Evolutionary conservation across 92 coral and sea anemone genomes (phyloP).

Genomic region (Zoanthus solanderi): DNA sequence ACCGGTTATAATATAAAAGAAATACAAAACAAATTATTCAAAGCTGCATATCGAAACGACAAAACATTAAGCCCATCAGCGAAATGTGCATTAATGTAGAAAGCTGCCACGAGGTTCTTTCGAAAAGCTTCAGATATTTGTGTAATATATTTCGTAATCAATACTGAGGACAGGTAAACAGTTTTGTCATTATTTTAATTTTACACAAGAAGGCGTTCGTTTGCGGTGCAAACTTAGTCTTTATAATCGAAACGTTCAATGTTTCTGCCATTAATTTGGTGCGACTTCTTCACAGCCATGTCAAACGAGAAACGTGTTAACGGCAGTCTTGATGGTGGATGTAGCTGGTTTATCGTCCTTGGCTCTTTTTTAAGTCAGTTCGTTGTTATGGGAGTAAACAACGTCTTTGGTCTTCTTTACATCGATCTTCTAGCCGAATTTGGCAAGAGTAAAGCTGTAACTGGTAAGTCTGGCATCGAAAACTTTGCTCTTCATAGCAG

Average conservation of each 20-base stretch:
- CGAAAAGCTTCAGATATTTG: neutral
- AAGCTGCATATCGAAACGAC: neutral
- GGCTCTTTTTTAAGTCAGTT: slow-evolving; percentile 80
- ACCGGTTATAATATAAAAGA: neutral
- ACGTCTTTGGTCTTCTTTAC: slow-evolving; percentile 79
- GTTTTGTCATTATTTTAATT: neutral
- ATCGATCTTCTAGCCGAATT: slow-evolving; percentile 79
- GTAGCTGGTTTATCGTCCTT: slow-evolving; percentile 84
- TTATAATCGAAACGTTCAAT: neutral
- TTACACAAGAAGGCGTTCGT: neutral
- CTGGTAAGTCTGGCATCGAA: slow-evolving; percentile 52
- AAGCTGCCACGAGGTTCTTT: neutral
- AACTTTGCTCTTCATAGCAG: neutral
- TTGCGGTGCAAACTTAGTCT: neutral
- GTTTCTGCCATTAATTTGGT: neutral
- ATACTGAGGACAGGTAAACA: neutral
- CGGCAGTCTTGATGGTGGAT: slow-evolving; percentile 80
- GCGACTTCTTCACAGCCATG: slow-evolving; percentile 20
- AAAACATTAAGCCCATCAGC: neutral
- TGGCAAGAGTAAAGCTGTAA: slow-evolving; percentile 76
- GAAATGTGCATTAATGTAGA: neutral
- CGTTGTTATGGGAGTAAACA: slow-evolving; percentile 75
- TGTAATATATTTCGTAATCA: neutral
- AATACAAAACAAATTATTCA: neutral
- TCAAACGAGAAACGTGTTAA: slow-evolving; percentile 16